Conservation (phyloP, 2,888 invertebrate species). For the Brassicogethes aeneus region DNA sequence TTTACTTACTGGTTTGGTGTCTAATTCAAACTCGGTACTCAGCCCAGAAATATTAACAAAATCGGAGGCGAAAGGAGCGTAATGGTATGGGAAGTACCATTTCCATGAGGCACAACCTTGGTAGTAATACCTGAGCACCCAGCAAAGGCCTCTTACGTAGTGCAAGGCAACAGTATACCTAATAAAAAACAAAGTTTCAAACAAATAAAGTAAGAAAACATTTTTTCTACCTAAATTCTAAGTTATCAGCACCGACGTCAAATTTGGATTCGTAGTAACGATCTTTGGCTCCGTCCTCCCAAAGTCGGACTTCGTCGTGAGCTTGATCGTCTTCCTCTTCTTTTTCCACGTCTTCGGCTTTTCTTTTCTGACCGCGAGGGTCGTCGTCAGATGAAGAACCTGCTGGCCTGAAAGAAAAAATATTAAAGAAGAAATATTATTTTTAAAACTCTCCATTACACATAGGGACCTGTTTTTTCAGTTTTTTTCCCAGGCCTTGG, state of each 20-base stretch:
- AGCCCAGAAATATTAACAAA: slow-evolving; percentile 85
- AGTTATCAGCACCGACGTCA: slow-evolving; percentile 64
- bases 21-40: slow-evolving; percentile 78
- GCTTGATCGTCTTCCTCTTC: slow-evolving; percentile 63
- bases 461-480: no score
- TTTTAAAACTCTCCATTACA: neutral
- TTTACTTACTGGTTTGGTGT: slow-evolving; percentile 70
- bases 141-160: slow-evolving; percentile 93
- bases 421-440: neutral
- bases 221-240: slow-evolving; percentile 62
- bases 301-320: slow-evolving; percentile 81
- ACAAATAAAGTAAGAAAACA: neutral
- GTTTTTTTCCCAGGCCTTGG: no score
- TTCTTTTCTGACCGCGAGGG: slow-evolving; percentile 46
- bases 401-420: no score
- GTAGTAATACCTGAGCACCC: slow-evolving; percentile 98
- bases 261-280: slow-evolving; percentile 95
- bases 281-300: slow-evolving; percentile 98
- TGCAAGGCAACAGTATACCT: slow-evolving; percentile 83
- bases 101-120: slow-evolving; percentile 99
- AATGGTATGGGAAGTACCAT: slow-evolving; percentile 99
- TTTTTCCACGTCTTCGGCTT: slow-evolving; percentile 36
- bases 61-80: slow-evolving; percentile 99
- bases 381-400: slow-evolving; percentile 21
- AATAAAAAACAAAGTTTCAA: slow-evolving; percentile 15